Percentiles rank a stretch among this genome's conserved stretches.
Evolutionary conservation across 35 echinoderm and acorn worm genomes (phyloP).

Genomic region (Hemicentrotus pulcherrimus): DNA sequence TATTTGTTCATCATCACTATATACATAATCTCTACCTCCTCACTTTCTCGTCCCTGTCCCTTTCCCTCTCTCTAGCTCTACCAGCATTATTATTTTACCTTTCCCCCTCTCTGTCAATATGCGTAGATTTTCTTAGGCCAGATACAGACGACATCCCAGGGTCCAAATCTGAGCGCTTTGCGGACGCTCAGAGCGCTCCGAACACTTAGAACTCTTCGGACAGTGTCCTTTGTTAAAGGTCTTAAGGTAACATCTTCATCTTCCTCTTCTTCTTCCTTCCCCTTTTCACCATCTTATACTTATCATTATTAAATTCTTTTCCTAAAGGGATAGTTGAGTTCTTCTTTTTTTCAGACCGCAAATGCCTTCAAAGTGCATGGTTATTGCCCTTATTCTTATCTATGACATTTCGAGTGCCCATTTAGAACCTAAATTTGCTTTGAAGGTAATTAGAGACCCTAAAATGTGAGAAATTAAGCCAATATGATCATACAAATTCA

Average conservation of each 20-base stretch:
- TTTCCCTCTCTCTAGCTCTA: not conserved
- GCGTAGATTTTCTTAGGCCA: slow-evolving; percentile 18
- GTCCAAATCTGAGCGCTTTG: slow-evolving; percentile 73
- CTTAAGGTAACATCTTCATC: slow-evolving; percentile 68
- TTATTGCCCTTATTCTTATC: no score
- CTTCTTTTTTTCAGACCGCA: no score
- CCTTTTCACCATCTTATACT: no score
- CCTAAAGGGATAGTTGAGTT: no score
- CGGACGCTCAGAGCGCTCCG: slow-evolving; percentile 81
- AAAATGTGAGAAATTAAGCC: no score
- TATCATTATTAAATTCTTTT: no score
- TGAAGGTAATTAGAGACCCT: no score
- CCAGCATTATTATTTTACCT: not conserved
- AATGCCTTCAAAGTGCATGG: no score
- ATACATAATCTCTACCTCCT: not conserved
- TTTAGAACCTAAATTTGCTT: no score
- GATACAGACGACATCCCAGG: slow-evolving; percentile 48
- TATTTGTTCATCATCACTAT: not conserved
- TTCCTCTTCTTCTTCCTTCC: no score
- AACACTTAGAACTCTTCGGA: slow-evolving; percentile 81
- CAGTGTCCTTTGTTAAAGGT: slow-evolving; percentile 95
- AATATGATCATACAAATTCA: no score
- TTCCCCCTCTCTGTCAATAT: not conserved
- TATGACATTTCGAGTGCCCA: no score
- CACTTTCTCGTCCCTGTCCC: not conserved